phyloP scores from a whole-genome alignment of 2,888 invertebrate species.

The Reticulitermes lucifugus region DNA sequence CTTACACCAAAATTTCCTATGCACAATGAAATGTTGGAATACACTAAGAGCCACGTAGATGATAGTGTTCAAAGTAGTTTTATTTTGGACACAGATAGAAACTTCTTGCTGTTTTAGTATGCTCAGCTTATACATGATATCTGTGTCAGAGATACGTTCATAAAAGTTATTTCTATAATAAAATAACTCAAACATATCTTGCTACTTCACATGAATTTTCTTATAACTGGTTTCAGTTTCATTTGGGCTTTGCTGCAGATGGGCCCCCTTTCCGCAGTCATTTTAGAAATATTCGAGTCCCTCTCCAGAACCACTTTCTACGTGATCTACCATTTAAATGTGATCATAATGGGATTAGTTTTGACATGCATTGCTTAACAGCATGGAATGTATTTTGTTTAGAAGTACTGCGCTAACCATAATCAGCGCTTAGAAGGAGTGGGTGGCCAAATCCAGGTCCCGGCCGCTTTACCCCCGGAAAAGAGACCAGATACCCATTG shows the following conservation, averaged over 20 bases:
- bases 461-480: no score
- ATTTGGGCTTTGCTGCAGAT: background rate
- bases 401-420: no score
- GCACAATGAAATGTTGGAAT: conserved; percentile 24
- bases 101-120: background rate
- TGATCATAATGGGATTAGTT: background rate
- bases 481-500: no score
- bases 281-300: background rate
- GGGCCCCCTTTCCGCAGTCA: background rate
- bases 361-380: no score
- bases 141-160: background rate
- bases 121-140: background rate
- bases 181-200: background rate
- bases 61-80: background rate
- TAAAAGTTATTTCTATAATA: background rate
- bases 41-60: background rate
- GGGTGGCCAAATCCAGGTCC: no score
- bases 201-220: background rate
- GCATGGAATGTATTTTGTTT: no score
- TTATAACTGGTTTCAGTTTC: background rate
- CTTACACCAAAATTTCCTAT: background rate
- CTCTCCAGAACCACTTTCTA: background rate
- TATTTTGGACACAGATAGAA: background rate
- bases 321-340: conserved; percentile 29
- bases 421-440: no score